Percentiles rank a stretch among this genome's conserved stretches.
Conservation (phyloP, 1,140 invertebrate genomes). For the Aphidius ervi region DNA sequence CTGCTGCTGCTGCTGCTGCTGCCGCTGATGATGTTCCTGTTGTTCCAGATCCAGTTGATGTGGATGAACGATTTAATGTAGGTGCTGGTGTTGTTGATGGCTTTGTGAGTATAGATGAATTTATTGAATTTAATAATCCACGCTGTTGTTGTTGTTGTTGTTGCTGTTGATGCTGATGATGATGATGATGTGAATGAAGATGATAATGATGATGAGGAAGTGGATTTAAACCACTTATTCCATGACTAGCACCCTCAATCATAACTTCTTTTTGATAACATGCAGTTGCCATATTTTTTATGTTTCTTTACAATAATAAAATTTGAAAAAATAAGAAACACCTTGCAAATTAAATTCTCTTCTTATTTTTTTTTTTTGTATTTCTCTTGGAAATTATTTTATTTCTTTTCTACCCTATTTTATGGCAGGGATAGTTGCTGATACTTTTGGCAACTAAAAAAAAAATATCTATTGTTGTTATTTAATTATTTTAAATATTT, state of each 20-base stretch:
- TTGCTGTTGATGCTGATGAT: slow-evolving; percentile 16
- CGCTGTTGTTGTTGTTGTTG: neutral
- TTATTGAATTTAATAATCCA: neutral
- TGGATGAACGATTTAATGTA: slow-evolving; percentile 8
- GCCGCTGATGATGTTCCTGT: no score
- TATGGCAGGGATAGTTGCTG: no score
- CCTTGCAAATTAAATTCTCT: no score
- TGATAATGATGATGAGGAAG: slow-evolving; percentile 18
- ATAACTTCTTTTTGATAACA: slow-evolving; percentile 19
- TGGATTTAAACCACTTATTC: slow-evolving; percentile 3
- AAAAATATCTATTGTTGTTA: no score
- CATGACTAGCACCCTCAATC: slow-evolving; percentile 13
- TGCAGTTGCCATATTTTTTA: slow-evolving; percentile 16
- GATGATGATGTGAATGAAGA: slow-evolving; percentile 18
- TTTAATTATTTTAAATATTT: no score
- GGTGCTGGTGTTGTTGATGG: slow-evolving; percentile 3
- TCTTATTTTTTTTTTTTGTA: no score
- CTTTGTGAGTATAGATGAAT: neutral
- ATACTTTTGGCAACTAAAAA: no score
- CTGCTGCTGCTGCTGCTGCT: slow-evolving; percentile 2
- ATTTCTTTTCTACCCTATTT: no score
- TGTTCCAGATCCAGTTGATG: no score
- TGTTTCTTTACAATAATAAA: neutral
- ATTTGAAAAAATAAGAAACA: no score
- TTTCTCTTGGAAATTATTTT: no score